Evolutionary conservation across 2,888 invertebrate species (phyloP).

Genomic region (Zaprionus lineosus): DNA sequence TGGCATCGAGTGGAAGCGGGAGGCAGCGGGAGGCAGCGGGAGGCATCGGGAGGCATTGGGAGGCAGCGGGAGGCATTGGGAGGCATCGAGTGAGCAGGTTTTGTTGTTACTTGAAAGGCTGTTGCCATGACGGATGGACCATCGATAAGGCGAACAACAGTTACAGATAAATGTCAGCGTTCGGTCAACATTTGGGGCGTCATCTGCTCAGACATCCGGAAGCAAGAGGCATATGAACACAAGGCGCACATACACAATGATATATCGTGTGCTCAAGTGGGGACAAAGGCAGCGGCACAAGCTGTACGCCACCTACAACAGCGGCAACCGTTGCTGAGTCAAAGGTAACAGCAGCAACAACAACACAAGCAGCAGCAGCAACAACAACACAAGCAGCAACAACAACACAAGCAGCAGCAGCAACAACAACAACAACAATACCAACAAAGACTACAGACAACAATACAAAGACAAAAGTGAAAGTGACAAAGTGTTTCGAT

Average conservation of each 20-base stretch:
- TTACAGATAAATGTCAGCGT: slow-evolving; percentile 6
- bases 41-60: too few relatives aligned
- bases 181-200: slow-evolving; percentile 49
- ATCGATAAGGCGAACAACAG: slow-evolving; percentile 24
- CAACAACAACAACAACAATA: background rate
- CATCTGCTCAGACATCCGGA: slow-evolving; percentile 46
- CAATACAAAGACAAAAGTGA: slow-evolving; percentile 62
- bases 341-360: slow-evolving; percentile 36
- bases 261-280: slow-evolving; percentile 33
- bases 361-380: slow-evolving; percentile 7
- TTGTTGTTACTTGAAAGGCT: too few relatives aligned
- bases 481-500: slow-evolving; percentile 60
- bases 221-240: slow-evolving; percentile 36
- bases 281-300: slow-evolving; percentile 57
- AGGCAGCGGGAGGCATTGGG: too few relatives aligned
- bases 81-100: too few relatives aligned
- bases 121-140: slow-evolving; percentile 19
- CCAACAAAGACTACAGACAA: too few relatives aligned
- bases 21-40: too few relatives aligned
- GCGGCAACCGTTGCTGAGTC: slow-evolving; percentile 27
- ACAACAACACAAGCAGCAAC: slow-evolving; percentile 8
- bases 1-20: too few relatives aligned
- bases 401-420: slow-evolving; percentile 9
- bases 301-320: slow-evolving; percentile 48
- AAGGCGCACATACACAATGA: slow-evolving; percentile 25